Base-by-base conservation (phyloP, 2,888 invertebrate genomes). In the Dolichomitus sp. region DNA sequence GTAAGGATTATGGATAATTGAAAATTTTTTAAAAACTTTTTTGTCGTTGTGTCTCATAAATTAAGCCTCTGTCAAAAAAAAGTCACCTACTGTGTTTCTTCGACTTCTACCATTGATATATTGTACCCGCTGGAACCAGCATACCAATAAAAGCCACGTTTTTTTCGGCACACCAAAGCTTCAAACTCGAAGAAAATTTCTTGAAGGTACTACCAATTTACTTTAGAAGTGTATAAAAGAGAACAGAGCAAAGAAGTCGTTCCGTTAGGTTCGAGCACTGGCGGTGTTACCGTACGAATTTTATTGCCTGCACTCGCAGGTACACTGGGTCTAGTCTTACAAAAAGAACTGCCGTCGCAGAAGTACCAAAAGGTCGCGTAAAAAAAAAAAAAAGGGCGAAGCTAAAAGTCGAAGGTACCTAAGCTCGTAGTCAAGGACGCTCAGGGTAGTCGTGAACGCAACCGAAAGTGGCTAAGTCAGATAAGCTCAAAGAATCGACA, bases 181-280 rank as follows among this genome's bases (percentile, higher is more conserved):
- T 50, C 23, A 19, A 19, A 27, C 23, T 48, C 19, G 45, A 52
- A 65, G 63, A 37, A 61, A 68, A 63, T 74, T 68, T 72, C 37
- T 14, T 37, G 33, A 77, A 81, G 66, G 66, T 61, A 68, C 37
- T 37, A 42, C 50, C 76, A 73, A 77, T 81, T 57, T 73, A 66
- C 72, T 50, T 40, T 17, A 33, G 61, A 14, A 61, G 54, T 74
- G 63, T 52, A 54, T 63, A 74, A 63, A 66, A 69, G 73, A 19
- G 54, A 78, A 78, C 70, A 59, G 33, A n/a, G 74, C 63, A 74
- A 78, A 82, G 69, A 78, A 78, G 78, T 65, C 33, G 54, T 75
- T 74, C 82, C 78, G 82, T 82, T 82, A 69, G 82, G 78, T 70
- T 57, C 57, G 50, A 50, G 30, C 52, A 65, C 69, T 48, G 50